Conservation (phyloP, 2,888 invertebrate genomes). For the Lissonota sp. region DNA sequence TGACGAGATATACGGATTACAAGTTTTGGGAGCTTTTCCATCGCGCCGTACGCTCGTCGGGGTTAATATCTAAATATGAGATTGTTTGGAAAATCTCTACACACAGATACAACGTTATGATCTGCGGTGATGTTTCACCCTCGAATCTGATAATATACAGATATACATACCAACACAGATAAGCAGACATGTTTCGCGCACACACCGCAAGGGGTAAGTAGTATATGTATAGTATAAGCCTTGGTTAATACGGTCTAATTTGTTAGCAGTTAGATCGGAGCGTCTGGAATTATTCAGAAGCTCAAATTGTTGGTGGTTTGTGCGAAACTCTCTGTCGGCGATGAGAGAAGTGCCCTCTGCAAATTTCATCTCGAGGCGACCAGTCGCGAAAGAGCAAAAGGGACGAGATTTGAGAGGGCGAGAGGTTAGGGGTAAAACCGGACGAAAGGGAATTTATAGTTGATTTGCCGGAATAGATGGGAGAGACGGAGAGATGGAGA, state of each 20-base stretch:
- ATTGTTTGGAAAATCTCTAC: background rate
- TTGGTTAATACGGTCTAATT: constrained; percentile 81
- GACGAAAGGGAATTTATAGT: background rate
- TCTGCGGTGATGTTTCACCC: constrained; percentile 1
- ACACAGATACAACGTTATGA: background rate
- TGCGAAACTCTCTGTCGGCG: constrained; percentile 73
- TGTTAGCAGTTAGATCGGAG: constrained; percentile 82
- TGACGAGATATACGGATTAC: constrained; percentile 26
- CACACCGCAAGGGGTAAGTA: background rate
- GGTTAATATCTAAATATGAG: background rate
- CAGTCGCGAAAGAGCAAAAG: constrained; percentile 52
- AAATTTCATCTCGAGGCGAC: constrained; percentile 59
- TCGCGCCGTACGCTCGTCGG: constrained; percentile 51
- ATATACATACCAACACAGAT: background rate
- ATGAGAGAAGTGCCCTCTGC: constrained; percentile 32
- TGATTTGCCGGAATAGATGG: constrained; percentile 35
- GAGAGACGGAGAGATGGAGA: constrained; percentile 60
- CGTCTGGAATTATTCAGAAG: constrained; percentile 82
- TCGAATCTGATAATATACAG: background rate
- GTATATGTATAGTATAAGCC: constrained; percentile 72
- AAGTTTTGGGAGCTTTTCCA: constrained; percentile 63
- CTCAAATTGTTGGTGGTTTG: constrained; percentile 81
- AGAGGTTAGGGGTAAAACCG: background rate
- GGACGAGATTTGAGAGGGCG: constrained; percentile 42
- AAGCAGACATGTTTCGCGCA: constrained; percentile 22